phyloP scores from a whole-genome alignment of 2,113 vertebrate genomes.

The Centropus bengalensis region DNA sequence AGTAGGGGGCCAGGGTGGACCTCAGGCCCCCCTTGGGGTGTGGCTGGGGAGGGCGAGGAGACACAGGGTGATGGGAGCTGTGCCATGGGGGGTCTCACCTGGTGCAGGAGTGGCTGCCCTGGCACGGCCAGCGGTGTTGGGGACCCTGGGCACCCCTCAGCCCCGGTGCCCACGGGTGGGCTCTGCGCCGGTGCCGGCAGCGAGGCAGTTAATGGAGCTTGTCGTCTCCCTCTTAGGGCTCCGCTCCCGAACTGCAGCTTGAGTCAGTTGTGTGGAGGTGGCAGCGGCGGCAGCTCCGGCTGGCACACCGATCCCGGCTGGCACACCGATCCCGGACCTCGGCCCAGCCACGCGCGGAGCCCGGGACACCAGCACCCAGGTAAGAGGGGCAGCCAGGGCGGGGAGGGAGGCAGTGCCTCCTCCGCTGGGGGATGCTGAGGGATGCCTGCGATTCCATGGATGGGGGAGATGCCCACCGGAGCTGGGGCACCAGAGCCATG shows the following conservation, averaged over 20 bases:
- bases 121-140: rapidly evolving
- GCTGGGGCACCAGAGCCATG: background rate
- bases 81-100: rapidly evolving
- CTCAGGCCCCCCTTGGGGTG: background rate
- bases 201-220: slow-evolving; percentile 54
- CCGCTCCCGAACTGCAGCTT: slow-evolving; percentile 54
- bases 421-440: rapidly evolving
- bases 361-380: background rate
- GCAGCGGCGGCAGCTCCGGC: slow-evolving; percentile 59
- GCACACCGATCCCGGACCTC: background rate
- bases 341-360: rapidly evolving
- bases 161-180: background rate
- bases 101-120: background rate
- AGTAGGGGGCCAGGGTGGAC: rapidly evolving
- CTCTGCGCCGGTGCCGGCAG: background rate
- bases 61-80: background rate
- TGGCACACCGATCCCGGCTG: background rate
- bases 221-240: slow-evolving; percentile 60
- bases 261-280: slow-evolving; percentile 72
- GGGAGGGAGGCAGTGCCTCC: background rate
- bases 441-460: background rate
- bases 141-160: background rate
- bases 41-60: background rate
- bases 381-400: background rate
- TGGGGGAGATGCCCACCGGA: background rate